Base-by-base conservation (phyloP, 2,797 vertebrate species). In the Tapirus indicus region DNA sequence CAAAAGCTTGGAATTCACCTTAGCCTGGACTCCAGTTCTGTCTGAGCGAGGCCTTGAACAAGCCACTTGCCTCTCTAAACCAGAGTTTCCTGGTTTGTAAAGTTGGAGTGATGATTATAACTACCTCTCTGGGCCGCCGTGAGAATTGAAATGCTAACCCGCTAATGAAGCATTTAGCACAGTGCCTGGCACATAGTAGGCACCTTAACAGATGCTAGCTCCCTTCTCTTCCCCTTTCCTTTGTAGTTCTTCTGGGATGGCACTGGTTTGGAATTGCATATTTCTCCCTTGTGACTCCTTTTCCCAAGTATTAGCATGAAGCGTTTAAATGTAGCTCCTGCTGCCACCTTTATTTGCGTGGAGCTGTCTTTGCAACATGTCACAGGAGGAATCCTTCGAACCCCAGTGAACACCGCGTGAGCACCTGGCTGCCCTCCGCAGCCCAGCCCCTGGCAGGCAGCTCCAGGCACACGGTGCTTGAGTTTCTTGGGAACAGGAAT, bases 301-400 rank as follows among this genome's bases (percentile, higher is more conserved):
- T 77, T 44, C 56, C 68, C 29, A n/a, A 75, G 32, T n/a, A 47
- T 69, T 64, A 83, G 58, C 85, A 20, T 16, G 47, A 49, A 78
- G 17, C 56, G n/a, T 82, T 88, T 54, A 35, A 47, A 5, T 4
- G 16, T 54, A 58, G 27, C 58, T 83, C 49, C 72, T 6, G 12
- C 68, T 85, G 72, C 32, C 44, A 32, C 38, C 47, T 64, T 83
- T 44, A 38, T 62, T 94, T 84, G 62, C n/a, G 7, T 32, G 35
- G 86, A 75, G 32, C 60, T 72, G n/a, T 79, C 94, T 94, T 85
- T 89, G 35, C 86, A 91, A 60, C 71, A 92, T 44, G 85, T 91
- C 85, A 64, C 84, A 25, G 68, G 85, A 75, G 60, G 49, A 38
- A 49, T 79, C 58, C 75, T 83, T 74, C 5, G 9, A 49, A 27